phyloP scores from a whole-genome alignment of 2,797 vertebrate genomes.

The Limnodromus scolopaceus region DNA sequence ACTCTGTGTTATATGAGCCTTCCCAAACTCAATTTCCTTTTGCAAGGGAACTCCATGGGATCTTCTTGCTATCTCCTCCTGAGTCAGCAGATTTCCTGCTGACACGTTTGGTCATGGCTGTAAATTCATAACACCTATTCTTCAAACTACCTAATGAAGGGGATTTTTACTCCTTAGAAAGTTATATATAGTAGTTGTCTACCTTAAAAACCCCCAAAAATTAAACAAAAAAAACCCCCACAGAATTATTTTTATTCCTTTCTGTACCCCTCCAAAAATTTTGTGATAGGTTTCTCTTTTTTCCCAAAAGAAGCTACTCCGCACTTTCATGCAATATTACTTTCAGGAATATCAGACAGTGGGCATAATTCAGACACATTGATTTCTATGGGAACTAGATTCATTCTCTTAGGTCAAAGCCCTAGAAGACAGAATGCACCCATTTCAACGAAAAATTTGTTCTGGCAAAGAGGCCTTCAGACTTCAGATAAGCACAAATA shows the following conservation, averaged over 20 bases:
- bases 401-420: background rate
- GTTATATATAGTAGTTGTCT: rapidly evolving
- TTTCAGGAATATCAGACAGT: background rate
- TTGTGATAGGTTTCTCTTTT: background rate
- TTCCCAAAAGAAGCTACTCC: background rate
- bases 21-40: background rate
- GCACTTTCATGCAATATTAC: background rate
- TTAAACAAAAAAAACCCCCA: background rate
- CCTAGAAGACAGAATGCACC: background rate
- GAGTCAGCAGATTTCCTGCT: background rate
- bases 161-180: background rate
- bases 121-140: background rate
- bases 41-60: background rate
- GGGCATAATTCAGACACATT: background rate
- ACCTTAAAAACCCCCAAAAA: background rate
- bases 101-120: background rate
- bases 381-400: background rate
- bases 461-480: background rate
- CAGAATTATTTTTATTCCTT: background rate
- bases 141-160: background rate
- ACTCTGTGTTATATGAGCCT: background rate
- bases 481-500: constrained; percentile 4
- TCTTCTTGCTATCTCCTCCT: background rate
- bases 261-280: background rate
- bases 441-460: background rate